Conservation (phyloP, 2,888 invertebrate genomes). For the Caradrina clavipalpis region DNA sequence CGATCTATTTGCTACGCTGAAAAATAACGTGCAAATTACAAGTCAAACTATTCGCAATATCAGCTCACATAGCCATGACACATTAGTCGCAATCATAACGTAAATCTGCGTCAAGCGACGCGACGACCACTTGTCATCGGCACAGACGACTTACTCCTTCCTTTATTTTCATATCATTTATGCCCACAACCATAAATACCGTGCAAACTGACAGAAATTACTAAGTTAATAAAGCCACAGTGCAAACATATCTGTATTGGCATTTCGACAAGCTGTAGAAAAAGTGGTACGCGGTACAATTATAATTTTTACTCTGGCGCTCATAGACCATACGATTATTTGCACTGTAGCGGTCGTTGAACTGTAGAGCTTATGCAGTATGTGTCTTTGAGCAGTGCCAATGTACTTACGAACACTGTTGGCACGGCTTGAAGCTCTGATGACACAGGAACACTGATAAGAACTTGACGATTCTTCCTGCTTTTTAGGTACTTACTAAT, state of each 20-base stretch:
- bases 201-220: conserved; percentile 50
- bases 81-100: conserved; percentile 57
- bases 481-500: conserved; percentile 13
- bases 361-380: conserved; percentile 45
- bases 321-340: conserved; percentile 56
- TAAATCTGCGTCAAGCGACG: conserved; percentile 59
- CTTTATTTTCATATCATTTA: conserved; percentile 71
- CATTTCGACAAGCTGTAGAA: conserved; percentile 15
- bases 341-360: conserved; percentile 48
- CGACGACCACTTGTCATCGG: conserved; percentile 69
- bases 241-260: conserved; percentile 30
- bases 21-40: conserved; percentile 32
- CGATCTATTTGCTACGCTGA: conserved; percentile 8
- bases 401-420: conserved; percentile 53
- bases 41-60: conserved; percentile 43
- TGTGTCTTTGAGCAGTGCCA: conserved; percentile 52
- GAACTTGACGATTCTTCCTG: conserved; percentile 42
- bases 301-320: conserved; percentile 39
- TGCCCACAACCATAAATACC: conserved; percentile 51
- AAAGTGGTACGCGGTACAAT: conserved; percentile 23
- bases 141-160: conserved; percentile 66
- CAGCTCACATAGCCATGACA: conserved; percentile 42
- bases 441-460: conserved; percentile 53
- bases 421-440: conserved; percentile 49
- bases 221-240: conserved; percentile 35